Evolutionary conservation across 2,113 vertebrate species (phyloP), one percentile per base, ranked within the genome.

Genomic region (Neodon shergylaensis): DNA sequence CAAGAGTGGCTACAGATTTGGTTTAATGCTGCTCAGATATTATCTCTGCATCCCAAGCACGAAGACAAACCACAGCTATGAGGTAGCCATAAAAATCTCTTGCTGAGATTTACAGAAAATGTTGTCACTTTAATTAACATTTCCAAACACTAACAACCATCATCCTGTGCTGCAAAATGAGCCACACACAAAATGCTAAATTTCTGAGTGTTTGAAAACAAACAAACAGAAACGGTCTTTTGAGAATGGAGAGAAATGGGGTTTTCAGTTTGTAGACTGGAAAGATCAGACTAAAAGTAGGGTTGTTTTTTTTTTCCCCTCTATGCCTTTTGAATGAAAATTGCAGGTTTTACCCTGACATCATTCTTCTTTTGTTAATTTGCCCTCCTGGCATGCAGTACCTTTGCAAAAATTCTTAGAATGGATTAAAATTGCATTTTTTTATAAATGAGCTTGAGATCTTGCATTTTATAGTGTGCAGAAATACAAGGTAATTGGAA

Each of bases 121-220:
- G 87, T 65, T 96, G 96, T 95, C 96, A 74, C 95, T 97, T 97
- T 97, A 96, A 97, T 98, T 97, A 98, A 28, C 90, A 90, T 97
- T 97, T 97, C 77, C 95, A 95, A 97, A 97, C 93, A 97, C 97
- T 85, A 97, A 93, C 92, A 94, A 81, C 70, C 66, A n/a, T 97
- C 98, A 86, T 70, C 61, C 72, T 87, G 82, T 94, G 63, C 72
- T 96, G 33, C 49, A 92, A 96, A 98, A 82, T 11, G 82, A 83
- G 54, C 61, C 84, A 95, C 92, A 73, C 85, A 94, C 31, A 88
- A 95, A 98, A 91, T 90, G 63, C 95, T 96, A 90, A 95, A 96
- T 96, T 94, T 70, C 52, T 77, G 91, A 96, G 87, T 21, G 19
- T 96, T 97, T 98, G 96, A 95, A 95, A 97, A 22, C 84, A 84